These are phyloP conservation scores for Idaea dimidiata DNA, from an alignment of 2,888 invertebrate species.

Conservation along the genomic window DNA sequence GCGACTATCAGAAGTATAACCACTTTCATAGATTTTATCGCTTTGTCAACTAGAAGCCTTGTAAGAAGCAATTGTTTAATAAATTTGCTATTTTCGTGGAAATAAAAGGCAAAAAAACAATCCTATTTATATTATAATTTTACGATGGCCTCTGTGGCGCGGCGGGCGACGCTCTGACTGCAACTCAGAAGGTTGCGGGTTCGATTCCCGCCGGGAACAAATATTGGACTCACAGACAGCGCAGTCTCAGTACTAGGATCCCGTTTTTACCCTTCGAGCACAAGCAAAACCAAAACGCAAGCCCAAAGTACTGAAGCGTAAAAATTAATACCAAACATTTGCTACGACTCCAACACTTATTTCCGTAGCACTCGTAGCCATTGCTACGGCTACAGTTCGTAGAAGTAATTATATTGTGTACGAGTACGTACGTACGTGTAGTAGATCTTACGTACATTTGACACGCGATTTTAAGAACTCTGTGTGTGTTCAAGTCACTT, in stretches of 20 bases:
- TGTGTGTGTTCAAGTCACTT: no score
- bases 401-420: constrained; percentile 18
- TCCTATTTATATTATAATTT: no score
- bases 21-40: background rate
- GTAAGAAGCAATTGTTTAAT: background rate
- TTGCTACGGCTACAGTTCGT: constrained; percentile 9
- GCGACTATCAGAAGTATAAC: background rate
- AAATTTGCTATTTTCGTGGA: background rate
- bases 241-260: no score
- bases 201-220: no score
- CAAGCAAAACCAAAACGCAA: background rate
- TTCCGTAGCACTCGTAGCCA: background rate
- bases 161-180: no score
- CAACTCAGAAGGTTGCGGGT: no score
- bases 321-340: background rate
- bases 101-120: background rate
- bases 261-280: no score
- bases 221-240: no score
- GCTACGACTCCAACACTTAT: constrained; percentile 4
- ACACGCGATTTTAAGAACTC: constrained; percentile 7
- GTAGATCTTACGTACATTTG: constrained; percentile 18
- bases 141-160: no score
- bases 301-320: background rate
- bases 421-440: no score
- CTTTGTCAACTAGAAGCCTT: background rate